Evolutionary conservation across 2,113 vertebrate genomes (phyloP), one percentile per base, ranked within the genome.

Genomic region (Rhabdomys dilectus): DNA sequence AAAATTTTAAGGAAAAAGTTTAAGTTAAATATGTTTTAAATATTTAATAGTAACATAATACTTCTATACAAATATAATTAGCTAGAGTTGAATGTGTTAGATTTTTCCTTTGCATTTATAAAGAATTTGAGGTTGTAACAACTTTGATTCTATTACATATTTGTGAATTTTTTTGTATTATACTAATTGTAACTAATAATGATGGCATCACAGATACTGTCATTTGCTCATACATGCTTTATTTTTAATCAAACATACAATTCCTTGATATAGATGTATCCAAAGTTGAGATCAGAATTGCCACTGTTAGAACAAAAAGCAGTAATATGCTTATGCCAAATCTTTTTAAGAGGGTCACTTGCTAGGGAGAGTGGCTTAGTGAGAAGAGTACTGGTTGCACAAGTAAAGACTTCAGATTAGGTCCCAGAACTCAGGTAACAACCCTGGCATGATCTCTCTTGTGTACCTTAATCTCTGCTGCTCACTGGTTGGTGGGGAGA

Each of bases 101-200:
- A 84, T 42, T 72, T 87, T 60, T 93, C 24, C 26, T 92, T 93
- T 84, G 24, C 5, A 53, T 87, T 56, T 93, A 22, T 81, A 76
- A 68, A 89, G 77, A 75, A 66, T 31, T 78, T 91, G 56, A 88
- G 88, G 36, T 81, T 90, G 76, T 0, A 92, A 48, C 89, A 91
- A 78, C 77, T 66, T 31, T 36, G 53, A 77, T 26, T 72, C 24
- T 3, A 22, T 60, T 95, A 48, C 62, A 15, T 92, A 82, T 88
- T 82, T 91, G 36, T 89, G 39, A 73, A 72, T 62, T 96, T 88
- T 73, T 77, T 62, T 96, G 84, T 73, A 13, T 88, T 93, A 90
- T 26, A 88, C 7, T 92, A 93, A 66, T 80, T 73, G 31, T 66
- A 29, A 73, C 8, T 76, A 76, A 26, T 45, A 45, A 24, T 93